Evolutionary conservation across 1,140 invertebrate species (phyloP), one percentile per base, ranked within the genome.

Genomic region (Brachionus paranguensis): DNA sequence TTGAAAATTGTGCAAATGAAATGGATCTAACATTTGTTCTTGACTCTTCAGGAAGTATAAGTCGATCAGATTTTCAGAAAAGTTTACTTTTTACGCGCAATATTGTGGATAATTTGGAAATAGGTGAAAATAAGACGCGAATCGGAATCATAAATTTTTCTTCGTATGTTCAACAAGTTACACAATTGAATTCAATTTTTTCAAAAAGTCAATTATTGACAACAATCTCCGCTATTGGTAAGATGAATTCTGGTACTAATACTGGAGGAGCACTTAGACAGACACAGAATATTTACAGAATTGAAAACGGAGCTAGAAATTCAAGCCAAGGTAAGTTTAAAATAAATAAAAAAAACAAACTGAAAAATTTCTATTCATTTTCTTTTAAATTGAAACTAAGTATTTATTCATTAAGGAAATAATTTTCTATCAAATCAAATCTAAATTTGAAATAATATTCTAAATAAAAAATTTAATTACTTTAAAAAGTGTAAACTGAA

Each of bases 41-140:
- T 72, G 68, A 72, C 41, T 41, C 68, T 72, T 72, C 68, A 41
- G 68, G 68, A 41, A 72, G 68, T 41, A 43, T 72, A 17, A 17
- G 29, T 24, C 1, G 1, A 4, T 14, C 33, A 17, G 24, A 41
- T 43, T 72, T 43, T 45, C 33, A 72, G 41, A n/a, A 72, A 43
- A 41, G 1, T 17, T 3, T 41, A 72, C 7, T 41, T 0, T 33
- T 41, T 4, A 7, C n/a, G 7, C 33, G 7, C 17, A n/a, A 41
- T 43, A 43, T 72, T n/a, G 37, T 43, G n/a, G 3, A n/a, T n/a
- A 72, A n/a, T 14, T 72, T 72, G 20, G n/a, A 72, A 14, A 72
- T 72, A 10, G 68, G 68, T 72, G 33, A 33, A 14, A 72, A n/a
- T n/a, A 41, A 72, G 17, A 41, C 41, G 3, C n/a, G 41, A 45